Conservation (phyloP, 2,797 vertebrate genomes). For the Prionace glauca region DNA sequence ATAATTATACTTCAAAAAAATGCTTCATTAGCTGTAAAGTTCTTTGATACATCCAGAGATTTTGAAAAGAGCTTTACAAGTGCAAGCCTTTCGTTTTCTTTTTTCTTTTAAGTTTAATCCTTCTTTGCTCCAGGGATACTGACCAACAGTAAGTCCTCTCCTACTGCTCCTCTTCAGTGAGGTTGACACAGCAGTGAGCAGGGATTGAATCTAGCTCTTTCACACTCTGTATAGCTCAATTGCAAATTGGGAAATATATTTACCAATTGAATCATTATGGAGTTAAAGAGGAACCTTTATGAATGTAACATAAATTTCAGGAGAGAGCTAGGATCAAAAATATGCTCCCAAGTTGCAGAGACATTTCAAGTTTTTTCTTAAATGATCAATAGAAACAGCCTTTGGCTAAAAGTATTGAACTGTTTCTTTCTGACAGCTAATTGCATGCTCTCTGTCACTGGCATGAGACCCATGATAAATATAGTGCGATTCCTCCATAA, state of each 20-base stretch:
- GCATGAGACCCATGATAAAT: conserved; percentile 20
- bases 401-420: conserved; percentile 24
- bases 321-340: not conserved
- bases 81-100: not conserved
- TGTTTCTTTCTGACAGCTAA: conserved; percentile 17
- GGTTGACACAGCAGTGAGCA: not conserved
- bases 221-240: not conserved
- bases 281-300: not conserved
- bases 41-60: too few species aligned
- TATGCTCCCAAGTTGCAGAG: not conserved
- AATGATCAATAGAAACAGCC: conserved; percentile 12
- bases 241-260: not conserved
- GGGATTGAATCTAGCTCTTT: not conserved
- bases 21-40: too few species aligned
- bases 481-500: not conserved
- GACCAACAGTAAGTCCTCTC: not conserved
- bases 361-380: not conserved
- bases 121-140: not conserved
- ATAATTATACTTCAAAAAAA: not conserved
- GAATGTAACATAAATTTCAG: not conserved
- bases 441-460: not conserved
- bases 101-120: not conserved
- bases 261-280: not conserved
- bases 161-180: not conserved
- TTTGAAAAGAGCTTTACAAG: not conserved